Conservation (phyloP, 2,113 vertebrate species). For the Herpetotheres cachinnans region DNA sequence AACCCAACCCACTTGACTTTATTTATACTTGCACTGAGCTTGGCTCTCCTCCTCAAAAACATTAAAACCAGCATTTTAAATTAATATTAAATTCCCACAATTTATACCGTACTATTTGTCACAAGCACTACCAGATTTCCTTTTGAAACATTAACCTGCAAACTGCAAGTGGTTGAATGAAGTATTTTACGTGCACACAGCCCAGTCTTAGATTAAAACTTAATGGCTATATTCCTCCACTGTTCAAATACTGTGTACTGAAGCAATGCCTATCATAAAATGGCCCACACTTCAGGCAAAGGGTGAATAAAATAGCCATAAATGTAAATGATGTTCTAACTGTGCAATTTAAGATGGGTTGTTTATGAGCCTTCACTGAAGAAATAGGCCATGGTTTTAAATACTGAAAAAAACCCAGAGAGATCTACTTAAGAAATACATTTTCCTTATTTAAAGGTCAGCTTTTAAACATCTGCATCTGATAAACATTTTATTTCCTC, state of each 20-base stretch:
- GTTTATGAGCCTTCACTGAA: background rate
- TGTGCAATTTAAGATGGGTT: background rate
- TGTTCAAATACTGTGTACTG: background rate
- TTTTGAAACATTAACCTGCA: background rate
- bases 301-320: background rate
- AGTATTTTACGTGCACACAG: background rate
- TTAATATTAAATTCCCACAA: background rate
- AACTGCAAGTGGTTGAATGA: background rate
- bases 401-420: background rate
- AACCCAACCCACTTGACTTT: background rate
- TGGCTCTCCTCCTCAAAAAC: background rate
- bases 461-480: conserved; percentile 22
- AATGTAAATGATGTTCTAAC: background rate
- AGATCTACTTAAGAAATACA: background rate
- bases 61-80: background rate
- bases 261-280: background rate
- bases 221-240: background rate
- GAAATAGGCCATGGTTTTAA: background rate
- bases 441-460: conserved; percentile 20
- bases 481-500: background rate
- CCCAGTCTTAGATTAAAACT: background rate
- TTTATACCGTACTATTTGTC: background rate
- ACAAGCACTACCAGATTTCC: background rate
- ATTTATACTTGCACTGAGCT: background rate
- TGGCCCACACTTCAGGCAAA: background rate